phyloP scores from a whole-genome alignment of 2,888 invertebrate species.

The Lamellibrachia satsuma region DNA sequence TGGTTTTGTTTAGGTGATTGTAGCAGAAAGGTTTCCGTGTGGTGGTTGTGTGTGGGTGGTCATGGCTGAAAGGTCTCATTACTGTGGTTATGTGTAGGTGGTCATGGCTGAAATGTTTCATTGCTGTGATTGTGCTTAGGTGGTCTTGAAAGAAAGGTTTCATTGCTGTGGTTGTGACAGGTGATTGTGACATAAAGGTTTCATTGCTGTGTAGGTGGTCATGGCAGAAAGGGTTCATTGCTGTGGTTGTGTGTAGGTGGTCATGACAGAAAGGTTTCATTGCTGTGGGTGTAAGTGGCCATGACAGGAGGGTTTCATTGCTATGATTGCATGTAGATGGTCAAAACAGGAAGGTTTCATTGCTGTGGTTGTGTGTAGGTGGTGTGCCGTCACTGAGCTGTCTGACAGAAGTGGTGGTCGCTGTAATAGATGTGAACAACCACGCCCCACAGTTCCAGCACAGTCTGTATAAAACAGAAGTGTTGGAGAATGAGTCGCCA shows the following conservation, averaged over 20 bases:
- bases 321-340: not conserved
- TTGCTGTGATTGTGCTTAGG: no score
- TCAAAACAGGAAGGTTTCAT: not conserved
- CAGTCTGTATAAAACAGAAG: not conserved
- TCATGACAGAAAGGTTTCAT: no score
- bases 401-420: slow-evolving; percentile 24
- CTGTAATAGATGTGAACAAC: slow-evolving; percentile 31
- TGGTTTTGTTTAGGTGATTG: no score
- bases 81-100: slow-evolving; percentile 24
- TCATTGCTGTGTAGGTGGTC: not conserved
- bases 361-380: slow-evolving; percentile 19
- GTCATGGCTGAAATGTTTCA: not conserved
- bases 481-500: slow-evolving; percentile 26
- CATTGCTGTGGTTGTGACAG: no score
- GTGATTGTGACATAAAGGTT: not conserved
- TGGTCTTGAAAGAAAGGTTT: no score
- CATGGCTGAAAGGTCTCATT: not conserved
- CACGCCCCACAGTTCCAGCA: slow-evolving; percentile 29
- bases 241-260: no score
- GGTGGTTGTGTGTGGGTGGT: not conserved
- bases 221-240: no score
- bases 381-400: slow-evolving; percentile 27
- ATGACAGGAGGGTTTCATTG: not conserved
- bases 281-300: not conserved
- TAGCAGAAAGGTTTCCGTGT: not conserved